These are phyloP conservation scores for Idaea straminata DNA, from an alignment of 2,888 invertebrate species.

Conservation along the genomic window DNA sequence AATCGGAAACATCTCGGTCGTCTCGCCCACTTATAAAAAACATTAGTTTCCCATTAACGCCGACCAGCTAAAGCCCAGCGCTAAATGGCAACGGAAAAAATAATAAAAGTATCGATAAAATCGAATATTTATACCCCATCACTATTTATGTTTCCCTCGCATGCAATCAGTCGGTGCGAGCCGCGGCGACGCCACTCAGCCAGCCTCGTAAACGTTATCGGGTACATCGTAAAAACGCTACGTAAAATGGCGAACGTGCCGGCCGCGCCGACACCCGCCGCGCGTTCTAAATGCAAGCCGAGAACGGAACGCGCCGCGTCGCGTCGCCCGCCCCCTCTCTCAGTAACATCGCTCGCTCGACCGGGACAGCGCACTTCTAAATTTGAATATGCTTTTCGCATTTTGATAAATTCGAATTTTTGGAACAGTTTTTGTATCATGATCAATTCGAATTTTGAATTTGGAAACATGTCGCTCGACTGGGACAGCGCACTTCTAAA, in stretches of 20 bases:
- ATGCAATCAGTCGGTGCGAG: conserved; percentile 74
- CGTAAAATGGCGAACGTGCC: conserved; percentile 71
- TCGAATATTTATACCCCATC: conserved; percentile 22
- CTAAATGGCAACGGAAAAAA: not conserved
- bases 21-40: not conserved
- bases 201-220: conserved; percentile 78
- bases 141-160: conserved; percentile 42
- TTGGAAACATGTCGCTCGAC: not conserved
- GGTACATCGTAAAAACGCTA: conserved; percentile 75
- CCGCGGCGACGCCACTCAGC: conserved; percentile 76
- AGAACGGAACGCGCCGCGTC: conserved; percentile 15
- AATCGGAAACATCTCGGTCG: not conserved
- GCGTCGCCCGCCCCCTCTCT: not conserved
- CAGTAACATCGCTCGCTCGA: not conserved
- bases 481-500: no score
- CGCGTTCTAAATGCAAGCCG: conserved; percentile 19
- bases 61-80: not conserved
- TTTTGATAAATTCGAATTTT: not conserved
- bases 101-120: conserved; percentile 19
- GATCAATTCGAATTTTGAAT: not conserved
- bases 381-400: not conserved
- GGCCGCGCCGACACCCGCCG: conserved; percentile 28
- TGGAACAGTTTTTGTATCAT: not conserved
- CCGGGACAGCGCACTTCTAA: not conserved
- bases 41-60: conserved; percentile 2